Evolutionary conservation across 2,797 vertebrate species (phyloP), one percentile per base, ranked within the genome.

Genomic region (Myripristis murdjan): DNA sequence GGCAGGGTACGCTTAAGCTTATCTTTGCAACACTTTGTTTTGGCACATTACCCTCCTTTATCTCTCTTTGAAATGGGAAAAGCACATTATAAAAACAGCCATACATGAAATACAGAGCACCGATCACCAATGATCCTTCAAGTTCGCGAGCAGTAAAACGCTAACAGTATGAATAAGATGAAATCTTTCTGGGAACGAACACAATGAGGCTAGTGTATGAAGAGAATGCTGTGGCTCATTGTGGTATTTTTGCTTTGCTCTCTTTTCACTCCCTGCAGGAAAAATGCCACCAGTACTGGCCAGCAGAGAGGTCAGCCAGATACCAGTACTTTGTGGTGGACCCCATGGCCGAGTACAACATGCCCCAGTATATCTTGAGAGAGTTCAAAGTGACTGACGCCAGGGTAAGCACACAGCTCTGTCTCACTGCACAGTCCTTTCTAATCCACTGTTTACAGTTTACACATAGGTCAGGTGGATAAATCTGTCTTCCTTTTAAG

Each of bases 331-430:
- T 99, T 94, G 98, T 99, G 80, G 98, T 99, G 82, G 98, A 99
- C 85, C 98, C 98, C 33, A 99, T 99, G 98, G 98, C 98, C 6
- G 98, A 99, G 78, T 99, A 99, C 83, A 99, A 99, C 90, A 99
- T 99, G 98, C 98, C 98, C 59, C 98, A 99, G 83, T 99, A 99
- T 79, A 99, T 99, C 88, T 93, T 99, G 88, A 95, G 98, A 69
- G 97, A 99, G 93, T 99, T 99, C 93, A 99, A 99, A 95, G 98
- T 99, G 93, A 99, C 98, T 72, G 98, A 99, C 84, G 98, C 98
- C 91, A 96, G 98, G 95, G 98, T 99, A 95, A 97, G 96, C 87
- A 62, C 23, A 79, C 15, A 5, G 10, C 43, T 1, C 24, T 2
- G 9, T 74, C 79, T 67, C 41, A 68, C 4, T 23, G 18, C 69